Conservation (phyloP, 2,113 vertebrate species). For the Melanerpes aurifrons region DNA sequence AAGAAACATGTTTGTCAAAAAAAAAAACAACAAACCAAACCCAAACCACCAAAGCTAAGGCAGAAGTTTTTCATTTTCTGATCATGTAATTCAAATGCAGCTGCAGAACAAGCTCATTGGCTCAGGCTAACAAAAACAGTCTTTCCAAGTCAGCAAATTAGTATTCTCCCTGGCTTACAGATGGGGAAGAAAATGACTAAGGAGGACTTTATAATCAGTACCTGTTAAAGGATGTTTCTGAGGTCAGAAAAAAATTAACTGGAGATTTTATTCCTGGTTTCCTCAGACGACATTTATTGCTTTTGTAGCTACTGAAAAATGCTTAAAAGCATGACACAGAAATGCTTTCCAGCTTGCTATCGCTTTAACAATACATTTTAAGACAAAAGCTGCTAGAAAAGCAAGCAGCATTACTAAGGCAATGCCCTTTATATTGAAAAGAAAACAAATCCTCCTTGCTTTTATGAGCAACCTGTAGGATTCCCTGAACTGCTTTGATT, state of each 20-base stretch:
- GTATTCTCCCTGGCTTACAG: constrained; percentile 2
- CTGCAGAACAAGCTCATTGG: constrained; percentile 15
- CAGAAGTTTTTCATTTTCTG: constrained; percentile 57
- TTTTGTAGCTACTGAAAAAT: neutral
- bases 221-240: constrained; percentile 20
- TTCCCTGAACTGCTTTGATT: constrained; percentile 34
- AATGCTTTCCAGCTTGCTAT: constrained; percentile 16
- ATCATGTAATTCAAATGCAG: constrained; percentile 36
- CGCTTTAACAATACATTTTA: neutral
- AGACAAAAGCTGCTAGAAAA: constrained; percentile 22
- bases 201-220: neutral
- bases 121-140: constrained; percentile 30
- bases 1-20: neutral
- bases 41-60: neutral
- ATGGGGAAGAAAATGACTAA: constrained; percentile 16
- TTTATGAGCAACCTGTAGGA: constrained; percentile 60
- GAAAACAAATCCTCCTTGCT: neutral
- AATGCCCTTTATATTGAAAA: neutral
- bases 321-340: neutral
- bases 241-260: neutral
- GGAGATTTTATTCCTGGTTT: neutral
- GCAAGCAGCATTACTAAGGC: neutral
- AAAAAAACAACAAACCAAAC: neutral
- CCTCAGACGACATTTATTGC: neutral
- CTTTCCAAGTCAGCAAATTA: constrained; percentile 29